Base-by-base conservation (phyloP, 1,140 invertebrate genomes). In the Nasonia giraulti region DNA sequence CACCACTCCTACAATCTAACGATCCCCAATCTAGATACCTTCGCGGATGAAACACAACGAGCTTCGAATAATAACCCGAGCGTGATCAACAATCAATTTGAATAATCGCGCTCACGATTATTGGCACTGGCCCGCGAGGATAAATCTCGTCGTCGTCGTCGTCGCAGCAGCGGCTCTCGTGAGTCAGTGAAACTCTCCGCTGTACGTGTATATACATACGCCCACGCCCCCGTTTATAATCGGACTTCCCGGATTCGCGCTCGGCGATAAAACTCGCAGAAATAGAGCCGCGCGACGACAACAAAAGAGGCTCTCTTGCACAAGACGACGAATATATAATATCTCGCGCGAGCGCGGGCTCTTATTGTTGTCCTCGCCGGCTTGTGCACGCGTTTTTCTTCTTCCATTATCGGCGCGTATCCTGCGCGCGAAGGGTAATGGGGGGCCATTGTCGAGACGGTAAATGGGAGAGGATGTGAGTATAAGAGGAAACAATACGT, bases 201-300 rank as follows among this genome's bases (percentile, higher is more conserved):
- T 44, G 8, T 44, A 44, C 10, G 8, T 10, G 6, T 17, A 50
- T 14, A 50, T n/a, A n/a, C 20, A n/a, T n/a, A 62, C 10, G 69
- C 69, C 69, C 27, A 71, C 23, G 69, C 23, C 69, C 69, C 31
- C 33, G 31, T n/a, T 75, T 47, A 77, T 77, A 77, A 77, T 77
- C 75, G 33, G 40, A 77, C 75, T 77, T 77, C 40, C 75, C 75
- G 75, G 75, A 77, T 77, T 77, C 73, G 31, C 73, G 73, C 69
- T 33, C 10, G 8, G 27, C 69, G 69, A 71, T 71, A 71, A 71
- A 71, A 71, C 23, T 27, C 23, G 69, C 69, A 71, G 69, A 71
- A 71, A 71, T 71, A 71, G 69, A 71, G 23, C 17, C 69, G 55
- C 62, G 20, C 66, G 62, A 80, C 68, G 68, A 62, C 55, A 62